Base-by-base conservation (phyloP, 2,113 vertebrate species). In the Thomomys bottae region DNA sequence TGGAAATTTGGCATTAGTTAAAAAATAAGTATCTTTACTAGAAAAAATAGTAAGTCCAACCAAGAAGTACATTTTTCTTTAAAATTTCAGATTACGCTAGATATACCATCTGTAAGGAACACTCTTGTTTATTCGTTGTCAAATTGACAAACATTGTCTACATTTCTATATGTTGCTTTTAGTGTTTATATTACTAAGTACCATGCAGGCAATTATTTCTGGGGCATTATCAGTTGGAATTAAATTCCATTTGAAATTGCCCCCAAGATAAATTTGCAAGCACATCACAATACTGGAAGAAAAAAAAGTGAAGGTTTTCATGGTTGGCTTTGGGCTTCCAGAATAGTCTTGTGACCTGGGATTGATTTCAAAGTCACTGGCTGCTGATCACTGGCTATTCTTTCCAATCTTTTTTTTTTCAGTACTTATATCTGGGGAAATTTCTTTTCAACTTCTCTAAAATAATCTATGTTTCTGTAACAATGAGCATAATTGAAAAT, bases 401-500 rank as follows among this genome's bases (percentile, higher is more conserved):
- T 94, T 88, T 63, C 49, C 77, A 72, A 87, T 2, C 30, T 83
- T 71, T 86, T 83, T 71, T 86, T 67, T 59, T 94, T 17, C 67
- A 54, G 67, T 23, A 26, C 68, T 86, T 26, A 79, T 75, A 92
- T 84, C 70, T 34, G 9, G 91, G 59, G 94, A 95, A 91, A 91
- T 49, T 49, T 87, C 34, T 84, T 93, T 88, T 90, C 57, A 88
- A 73, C 30, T 49, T 61, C 38, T 93, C 32, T 84, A 94, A 97
- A 92, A 95, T 95, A 93, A 94, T 90, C 79, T 82, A 49, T 93
- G 68, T 87, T 95, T 94, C 94, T 94, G 77, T 68, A 95, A 96
- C 94, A 96, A 96, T 96, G 77, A 96, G 8, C 15, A 1, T 95
- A 97, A 97, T 95, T 95, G 95, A 92, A 88, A 96, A 96, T 96